Percentiles rank a stretch among this genome's conserved stretches.
phyloP scores from a whole-genome alignment of 2,888 invertebrate species.

The Corbicula japonica region DNA sequence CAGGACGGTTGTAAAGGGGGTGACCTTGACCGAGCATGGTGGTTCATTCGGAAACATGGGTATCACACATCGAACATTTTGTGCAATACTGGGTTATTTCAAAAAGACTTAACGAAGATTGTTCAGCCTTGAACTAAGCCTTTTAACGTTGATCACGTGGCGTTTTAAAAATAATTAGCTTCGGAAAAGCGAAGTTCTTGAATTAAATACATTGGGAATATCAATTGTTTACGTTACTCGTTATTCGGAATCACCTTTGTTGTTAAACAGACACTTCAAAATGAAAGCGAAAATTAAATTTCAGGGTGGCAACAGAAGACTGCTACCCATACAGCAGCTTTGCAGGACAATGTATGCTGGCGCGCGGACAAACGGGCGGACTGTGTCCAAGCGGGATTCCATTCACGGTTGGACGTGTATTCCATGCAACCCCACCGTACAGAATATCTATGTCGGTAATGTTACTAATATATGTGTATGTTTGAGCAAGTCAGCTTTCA shows the following conservation, averaged over 20 bases:
- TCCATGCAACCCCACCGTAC: constrained; percentile 87
- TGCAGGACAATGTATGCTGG: constrained; percentile 90
- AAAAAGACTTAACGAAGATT: too few species aligned
- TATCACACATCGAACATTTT: too few species aligned
- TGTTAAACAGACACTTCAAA: too few species aligned
- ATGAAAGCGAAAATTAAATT: too few species aligned
- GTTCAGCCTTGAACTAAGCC: too few species aligned
- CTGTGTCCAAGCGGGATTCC: constrained; percentile 83
- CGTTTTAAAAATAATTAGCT: too few species aligned
- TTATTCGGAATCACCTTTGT: too few species aligned
- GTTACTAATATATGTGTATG: background rate
- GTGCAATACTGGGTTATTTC: too few species aligned
- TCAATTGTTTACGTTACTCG: too few species aligned
- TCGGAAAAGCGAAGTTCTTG: too few species aligned
- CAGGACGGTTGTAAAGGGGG: constrained; percentile 94
- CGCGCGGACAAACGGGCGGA: constrained; percentile 49
- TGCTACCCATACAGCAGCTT: constrained; percentile 92
- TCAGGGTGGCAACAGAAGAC: constrained; percentile 93
- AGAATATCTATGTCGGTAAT: constrained; percentile 70
- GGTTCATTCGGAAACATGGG: constrained; percentile 92
- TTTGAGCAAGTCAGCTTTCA: background rate
- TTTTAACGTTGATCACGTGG: too few species aligned
- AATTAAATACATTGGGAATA: too few species aligned
- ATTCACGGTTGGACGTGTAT: constrained; percentile 80
- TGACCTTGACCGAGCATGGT: constrained; percentile 96